These are phyloP conservation scores for Aplysia californica DNA, from an alignment of 1,140 invertebrate genomes.

Conservation along the genomic window DNA sequence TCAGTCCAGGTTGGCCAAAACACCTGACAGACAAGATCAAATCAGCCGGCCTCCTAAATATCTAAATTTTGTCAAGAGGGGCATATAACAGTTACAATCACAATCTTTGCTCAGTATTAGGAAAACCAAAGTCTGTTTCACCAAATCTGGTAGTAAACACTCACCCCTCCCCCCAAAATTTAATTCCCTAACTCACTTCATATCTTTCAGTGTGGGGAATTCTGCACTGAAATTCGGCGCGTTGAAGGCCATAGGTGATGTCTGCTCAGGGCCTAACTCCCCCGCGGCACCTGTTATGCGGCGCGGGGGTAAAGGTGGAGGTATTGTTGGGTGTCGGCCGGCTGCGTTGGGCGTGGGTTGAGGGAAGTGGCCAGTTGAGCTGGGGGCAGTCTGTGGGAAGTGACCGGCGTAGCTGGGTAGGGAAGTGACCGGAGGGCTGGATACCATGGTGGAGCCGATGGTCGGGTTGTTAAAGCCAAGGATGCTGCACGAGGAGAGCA, in stretches of 20 bases:
- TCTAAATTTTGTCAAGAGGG: too few species aligned
- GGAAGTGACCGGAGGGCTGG: background rate
- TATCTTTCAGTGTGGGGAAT: slow-evolving; percentile 57
- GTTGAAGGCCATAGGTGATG: slow-evolving; percentile 2
- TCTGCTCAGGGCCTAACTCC: slow-evolving; percentile 10
- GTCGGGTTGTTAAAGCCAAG: slow-evolving; percentile 17
- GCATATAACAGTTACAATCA: too few species aligned
- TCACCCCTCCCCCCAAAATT: too few species aligned
- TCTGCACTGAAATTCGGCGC: slow-evolving; percentile 47
- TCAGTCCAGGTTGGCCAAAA: too few species aligned
- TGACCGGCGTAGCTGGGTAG: slow-evolving; percentile 15
- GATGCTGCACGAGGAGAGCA: slow-evolving; percentile 4
- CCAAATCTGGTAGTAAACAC: too few species aligned
- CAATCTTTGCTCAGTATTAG: too few species aligned
- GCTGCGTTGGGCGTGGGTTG: background rate
- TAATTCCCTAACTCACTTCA: slow-evolving; percentile 52
- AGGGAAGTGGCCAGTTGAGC: too few species aligned
- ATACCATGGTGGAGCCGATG: background rate
- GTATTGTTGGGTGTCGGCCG: background rate
- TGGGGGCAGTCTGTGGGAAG: too few species aligned
- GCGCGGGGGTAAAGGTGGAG: slow-evolving; percentile 21
- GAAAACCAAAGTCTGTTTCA: too few species aligned
- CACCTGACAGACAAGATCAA: too few species aligned
- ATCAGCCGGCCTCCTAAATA: too few species aligned
- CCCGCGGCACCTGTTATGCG: background rate